phyloP scores from a whole-genome alignment of 2,888 invertebrate genomes.

The Nemapogon koenigi region DNA sequence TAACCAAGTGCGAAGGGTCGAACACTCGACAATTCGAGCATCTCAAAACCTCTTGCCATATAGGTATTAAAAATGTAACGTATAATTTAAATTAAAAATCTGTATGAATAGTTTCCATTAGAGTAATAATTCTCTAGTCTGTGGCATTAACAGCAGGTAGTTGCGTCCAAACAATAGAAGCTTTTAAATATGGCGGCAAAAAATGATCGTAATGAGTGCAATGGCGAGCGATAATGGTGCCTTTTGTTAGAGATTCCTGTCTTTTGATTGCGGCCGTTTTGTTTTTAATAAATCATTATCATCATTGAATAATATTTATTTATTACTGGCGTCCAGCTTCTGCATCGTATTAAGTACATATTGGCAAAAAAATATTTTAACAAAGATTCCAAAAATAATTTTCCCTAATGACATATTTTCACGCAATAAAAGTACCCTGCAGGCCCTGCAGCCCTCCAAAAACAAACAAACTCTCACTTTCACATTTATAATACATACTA shows the following conservation, averaged over 20 bases:
- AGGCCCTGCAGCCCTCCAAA: too few relatives aligned
- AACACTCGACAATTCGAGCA: conserved; percentile 38
- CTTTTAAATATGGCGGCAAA: conserved; percentile 10
- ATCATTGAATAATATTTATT: too few relatives aligned
- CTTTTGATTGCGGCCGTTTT: too few relatives aligned
- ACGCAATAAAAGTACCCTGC: too few relatives aligned
- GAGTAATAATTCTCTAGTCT: not conserved
- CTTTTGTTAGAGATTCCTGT: conserved; percentile 6
- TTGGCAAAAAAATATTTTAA: too few relatives aligned
- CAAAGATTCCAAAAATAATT: too few relatives aligned
- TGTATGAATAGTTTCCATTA: not conserved
- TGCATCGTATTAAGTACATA: too few relatives aligned
- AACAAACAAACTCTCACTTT: too few relatives aligned
- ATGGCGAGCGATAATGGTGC: conserved; percentile 45
- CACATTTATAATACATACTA: too few relatives aligned
- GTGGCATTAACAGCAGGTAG: conserved; percentile 31
- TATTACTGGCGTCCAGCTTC: too few relatives aligned
- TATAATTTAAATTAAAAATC: not conserved
- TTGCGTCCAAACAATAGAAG: conserved; percentile 38
- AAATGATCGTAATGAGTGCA: conserved; percentile 49
- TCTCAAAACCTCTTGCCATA: conserved; percentile 25
- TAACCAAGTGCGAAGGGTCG: conserved; percentile 49
- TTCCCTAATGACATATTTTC: too few relatives aligned
- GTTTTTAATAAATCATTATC: too few relatives aligned
- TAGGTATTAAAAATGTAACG: not conserved